phyloP scores from a whole-genome alignment of 2,797 vertebrate species.

The Micrastur ruficollis region DNA sequence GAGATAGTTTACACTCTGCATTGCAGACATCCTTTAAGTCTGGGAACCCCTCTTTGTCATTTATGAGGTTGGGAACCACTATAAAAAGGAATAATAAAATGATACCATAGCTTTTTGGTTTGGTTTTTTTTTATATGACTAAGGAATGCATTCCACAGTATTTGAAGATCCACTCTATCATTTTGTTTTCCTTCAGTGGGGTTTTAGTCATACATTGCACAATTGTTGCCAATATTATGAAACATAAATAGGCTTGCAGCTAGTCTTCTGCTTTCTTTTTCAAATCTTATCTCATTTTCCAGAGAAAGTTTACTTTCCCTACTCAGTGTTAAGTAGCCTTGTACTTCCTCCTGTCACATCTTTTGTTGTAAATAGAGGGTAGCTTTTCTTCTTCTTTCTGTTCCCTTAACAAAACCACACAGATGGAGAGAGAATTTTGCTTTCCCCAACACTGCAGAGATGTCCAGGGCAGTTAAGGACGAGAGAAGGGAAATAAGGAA shows the following conservation, averaged over 20 bases:
- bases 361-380: not conserved
- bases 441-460: not conserved
- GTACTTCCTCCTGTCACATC: not conserved
- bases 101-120: not conserved
- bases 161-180: not conserved
- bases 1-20: not conserved
- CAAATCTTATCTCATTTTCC: not conserved
- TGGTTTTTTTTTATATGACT: not conserved
- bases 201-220: not conserved
- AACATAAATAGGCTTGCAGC: not conserved
- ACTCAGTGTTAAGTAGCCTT: not conserved
- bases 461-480: not conserved
- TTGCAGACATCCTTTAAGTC: not conserved
- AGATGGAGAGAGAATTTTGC: not conserved
- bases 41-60: not conserved
- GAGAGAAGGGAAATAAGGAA: not conserved
- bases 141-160: not conserved
- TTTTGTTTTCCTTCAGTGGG: not conserved
- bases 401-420: not conserved
- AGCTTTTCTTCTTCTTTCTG: not conserved
- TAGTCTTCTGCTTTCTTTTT: not conserved
- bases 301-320: not conserved
- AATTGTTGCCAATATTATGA: not conserved
- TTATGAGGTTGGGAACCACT: not conserved
- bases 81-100: not conserved